Evolutionary conservation across 2,797 vertebrate genomes (phyloP), one percentile per base, ranked within the genome.

Genomic region (Chelidonichthys spinosus): DNA sequence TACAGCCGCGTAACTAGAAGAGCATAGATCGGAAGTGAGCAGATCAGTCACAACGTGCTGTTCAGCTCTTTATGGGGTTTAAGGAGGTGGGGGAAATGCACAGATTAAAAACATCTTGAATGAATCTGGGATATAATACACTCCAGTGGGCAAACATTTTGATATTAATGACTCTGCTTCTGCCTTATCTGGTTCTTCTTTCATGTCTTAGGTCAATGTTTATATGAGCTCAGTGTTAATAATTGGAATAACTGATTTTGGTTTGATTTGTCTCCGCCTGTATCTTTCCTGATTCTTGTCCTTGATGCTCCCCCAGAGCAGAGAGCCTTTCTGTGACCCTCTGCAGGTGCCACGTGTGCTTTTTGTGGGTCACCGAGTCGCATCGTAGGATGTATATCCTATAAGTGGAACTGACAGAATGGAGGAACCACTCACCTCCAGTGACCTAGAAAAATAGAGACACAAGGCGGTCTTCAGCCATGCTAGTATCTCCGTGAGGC

Each of bases 61-160:
- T 11, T 43, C 36, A 70, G 65, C 62, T 32, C 56, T 76, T 69
- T 40, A 54, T 56, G 37, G 46, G 60, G 53, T 59, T 78, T 25
- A 25, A 25, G 25, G 25, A 25, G 25, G 25, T 58, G 18, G 46
- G 33, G 35, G 43, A 55, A 32, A 56, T 7, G 6, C 17, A 47
- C n/a, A 52, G 63, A 88, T 66, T 47, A 84, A 46, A 83, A 87
- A 78, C 86, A 87, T 84, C 69, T 87, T 85, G 79, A 75, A 25
- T 25, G 36, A 83, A 69, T 62, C 61, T 66, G 64, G 25, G 25
- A 25, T 25, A 25, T 25, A 25, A 81, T 66, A 68, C 65, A 72
- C 7, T 69, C 25, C 25, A 62, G 33, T n/a, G 46, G 69, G 39
- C 50, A 70, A 78, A 36, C 18, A 58, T 17, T 74, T 64, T 47